phyloP scores from a whole-genome alignment of 2,888 invertebrate genomes.

The Zygogramma bicolorata region DNA sequence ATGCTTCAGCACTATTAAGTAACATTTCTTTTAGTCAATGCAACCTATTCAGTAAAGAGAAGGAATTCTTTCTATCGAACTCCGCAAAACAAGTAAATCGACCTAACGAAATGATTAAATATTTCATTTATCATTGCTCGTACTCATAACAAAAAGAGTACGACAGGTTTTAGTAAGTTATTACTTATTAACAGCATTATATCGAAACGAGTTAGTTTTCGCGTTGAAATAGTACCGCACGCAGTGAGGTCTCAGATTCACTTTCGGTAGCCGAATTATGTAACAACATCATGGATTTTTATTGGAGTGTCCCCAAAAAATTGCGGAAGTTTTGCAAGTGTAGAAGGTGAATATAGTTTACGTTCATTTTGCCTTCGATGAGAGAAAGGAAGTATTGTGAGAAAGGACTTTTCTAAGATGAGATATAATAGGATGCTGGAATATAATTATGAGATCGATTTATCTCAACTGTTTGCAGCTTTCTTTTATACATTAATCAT shows the following conservation, averaged over 20 bases:
- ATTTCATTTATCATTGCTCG: constrained; percentile 4
- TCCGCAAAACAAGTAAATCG: not conserved
- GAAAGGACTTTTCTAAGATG: too few relatives aligned
- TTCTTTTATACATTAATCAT: too few relatives aligned
- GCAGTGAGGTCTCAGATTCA: not conserved
- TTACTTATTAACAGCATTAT: constrained; percentile 9
- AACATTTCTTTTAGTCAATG: not conserved
- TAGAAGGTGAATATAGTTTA: constrained; percentile 13
- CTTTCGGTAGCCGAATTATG: constrained; percentile 10
- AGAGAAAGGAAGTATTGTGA: too few relatives aligned
- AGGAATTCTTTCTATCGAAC: not conserved
- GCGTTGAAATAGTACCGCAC: not conserved
- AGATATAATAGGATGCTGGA: not conserved
- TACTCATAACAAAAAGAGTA: not conserved
- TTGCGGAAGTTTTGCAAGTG: constrained; percentile 22
- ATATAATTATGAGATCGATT: not conserved
- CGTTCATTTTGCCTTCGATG: not conserved
- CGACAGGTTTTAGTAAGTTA: constrained; percentile 12
- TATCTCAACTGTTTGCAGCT: not conserved
- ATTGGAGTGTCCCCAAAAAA: constrained; percentile 33
- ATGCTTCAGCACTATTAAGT: not conserved
- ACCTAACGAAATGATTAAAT: not conserved
- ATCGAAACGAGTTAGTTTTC: not conserved
- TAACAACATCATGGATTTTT: constrained; percentile 34
- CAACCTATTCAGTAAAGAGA: not conserved